phyloP scores from a whole-genome alignment of 2,113 vertebrate genomes.

The Callospermophilus lateralis region DNA sequence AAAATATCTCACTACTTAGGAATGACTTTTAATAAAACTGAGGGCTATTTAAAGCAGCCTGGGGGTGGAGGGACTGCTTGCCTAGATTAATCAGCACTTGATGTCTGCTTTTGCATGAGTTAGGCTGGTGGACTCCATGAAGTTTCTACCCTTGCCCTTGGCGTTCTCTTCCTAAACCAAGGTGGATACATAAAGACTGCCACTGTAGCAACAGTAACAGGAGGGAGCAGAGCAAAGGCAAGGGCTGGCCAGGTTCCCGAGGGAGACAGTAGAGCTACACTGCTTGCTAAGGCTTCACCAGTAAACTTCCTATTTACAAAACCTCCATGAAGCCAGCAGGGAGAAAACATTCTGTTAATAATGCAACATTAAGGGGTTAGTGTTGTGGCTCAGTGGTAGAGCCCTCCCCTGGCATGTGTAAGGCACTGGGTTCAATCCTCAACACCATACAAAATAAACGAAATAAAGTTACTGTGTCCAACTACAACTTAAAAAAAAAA shows the following conservation, averaged over 20 bases:
- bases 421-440: too few species aligned
- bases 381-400: too few species aligned
- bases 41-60: conserved; percentile 47
- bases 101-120: not conserved
- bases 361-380: not conserved
- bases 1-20: conserved; percentile 36
- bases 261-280: not conserved
- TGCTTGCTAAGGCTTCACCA: not conserved
- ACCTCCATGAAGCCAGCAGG: not conserved
- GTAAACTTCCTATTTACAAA: not conserved
- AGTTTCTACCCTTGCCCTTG: not conserved
- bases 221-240: not conserved
- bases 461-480: too few species aligned
- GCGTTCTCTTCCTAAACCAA: not conserved
- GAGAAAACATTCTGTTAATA: not conserved
- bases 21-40: conserved; percentile 54
- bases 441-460: not conserved
- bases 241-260: too few species aligned
- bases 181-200: not conserved
- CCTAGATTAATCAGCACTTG: not conserved
- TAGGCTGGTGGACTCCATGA: not conserved
- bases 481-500: not conserved
- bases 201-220: not conserved
- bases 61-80: not conserved
- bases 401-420: too few species aligned